Evolutionary conservation across 2,113 vertebrate species (phyloP).

Genomic region (Epinephelus fuscoguttatus): DNA sequence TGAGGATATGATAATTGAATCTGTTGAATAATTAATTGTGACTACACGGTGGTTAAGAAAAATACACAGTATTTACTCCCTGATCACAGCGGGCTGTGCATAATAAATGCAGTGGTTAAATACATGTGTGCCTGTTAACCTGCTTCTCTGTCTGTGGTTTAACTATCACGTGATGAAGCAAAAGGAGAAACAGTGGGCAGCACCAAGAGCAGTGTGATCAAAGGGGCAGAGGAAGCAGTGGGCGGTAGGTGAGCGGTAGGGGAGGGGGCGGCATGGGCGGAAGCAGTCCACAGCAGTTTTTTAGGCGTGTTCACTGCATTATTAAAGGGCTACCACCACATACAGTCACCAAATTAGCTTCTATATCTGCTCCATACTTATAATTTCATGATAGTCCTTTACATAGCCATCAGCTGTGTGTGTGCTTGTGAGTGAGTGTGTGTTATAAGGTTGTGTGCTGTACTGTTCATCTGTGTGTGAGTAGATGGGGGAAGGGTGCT

Average conservation of each 20-base stretch:
- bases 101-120: slow-evolving; percentile 23
- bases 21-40: slow-evolving; percentile 63
- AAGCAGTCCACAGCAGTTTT: slow-evolving; percentile 28
- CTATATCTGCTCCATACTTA: neutral
- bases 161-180: neutral
- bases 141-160: slow-evolving; percentile 33
- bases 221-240: slow-evolving; percentile 26
- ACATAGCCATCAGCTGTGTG: neutral
- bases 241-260: neutral
- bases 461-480: slow-evolving; percentile 39
- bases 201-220: slow-evolving; percentile 14
- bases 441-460: slow-evolving; percentile 33
- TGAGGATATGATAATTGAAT: slow-evolving; percentile 44
- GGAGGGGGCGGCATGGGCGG: slow-evolving; percentile 10
- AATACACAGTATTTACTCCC: slow-evolving; percentile 41
- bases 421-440: slow-evolving; percentile 18
- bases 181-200: slow-evolving; percentile 18
- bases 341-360: slow-evolving; percentile 23
- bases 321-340: slow-evolving; percentile 45
- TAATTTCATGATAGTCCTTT: neutral
- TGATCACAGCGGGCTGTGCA: slow-evolving; percentile 11
- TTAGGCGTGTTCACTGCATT: slow-evolving; percentile 60
- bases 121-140: slow-evolving; percentile 13
- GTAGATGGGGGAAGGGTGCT: slow-evolving; percentile 76
- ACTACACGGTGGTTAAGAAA: slow-evolving; percentile 54